phyloP scores from a whole-genome alignment of 2,888 invertebrate genomes.

The Rhagonycha lutea region DNA sequence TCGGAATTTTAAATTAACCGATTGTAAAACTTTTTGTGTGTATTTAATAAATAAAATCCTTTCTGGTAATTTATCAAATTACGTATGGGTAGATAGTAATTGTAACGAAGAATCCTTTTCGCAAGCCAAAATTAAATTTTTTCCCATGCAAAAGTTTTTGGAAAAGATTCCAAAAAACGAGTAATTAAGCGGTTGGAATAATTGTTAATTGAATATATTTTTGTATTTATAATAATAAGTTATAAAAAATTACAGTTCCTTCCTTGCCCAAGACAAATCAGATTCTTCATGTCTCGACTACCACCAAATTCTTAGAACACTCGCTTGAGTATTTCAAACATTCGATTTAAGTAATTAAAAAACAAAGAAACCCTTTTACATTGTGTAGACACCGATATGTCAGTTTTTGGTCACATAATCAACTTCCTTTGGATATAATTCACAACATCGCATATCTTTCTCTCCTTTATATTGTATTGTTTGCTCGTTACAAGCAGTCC shows the following conservation, averaged over 20 bases:
- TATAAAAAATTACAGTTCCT: slow-evolving; percentile 1
- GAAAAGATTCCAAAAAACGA: neutral
- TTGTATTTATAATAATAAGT: neutral
- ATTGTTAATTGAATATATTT: neutral
- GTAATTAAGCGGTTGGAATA: neutral
- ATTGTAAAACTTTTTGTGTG: neutral
- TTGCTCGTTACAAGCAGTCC: neutral
- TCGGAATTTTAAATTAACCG: neutral
- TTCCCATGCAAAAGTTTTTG: neutral
- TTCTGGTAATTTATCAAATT: neutral
- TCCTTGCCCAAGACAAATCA: slow-evolving; percentile 18
- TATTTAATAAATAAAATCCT: neutral
- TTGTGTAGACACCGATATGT: slow-evolving; percentile 35
- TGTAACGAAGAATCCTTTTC: neutral
- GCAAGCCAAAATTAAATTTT: neutral
- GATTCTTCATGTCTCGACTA: slow-evolving; percentile 26
- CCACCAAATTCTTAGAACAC: slow-evolving; percentile 28
- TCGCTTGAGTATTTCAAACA: slow-evolving; percentile 30
- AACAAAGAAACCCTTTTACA: slow-evolving; percentile 35
- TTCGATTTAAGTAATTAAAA: slow-evolving; percentile 36
- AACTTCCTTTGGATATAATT: slow-evolving; percentile 11
- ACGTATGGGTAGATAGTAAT: neutral
- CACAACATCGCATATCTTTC: slow-evolving; percentile 8
- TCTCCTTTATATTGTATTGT: neutral
- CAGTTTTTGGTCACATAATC: slow-evolving; percentile 31